Evolutionary conservation across 2,888 invertebrate genomes (phyloP), one percentile per base, ranked within the genome.

Genomic region (Scrobipalpa costella): DNA sequence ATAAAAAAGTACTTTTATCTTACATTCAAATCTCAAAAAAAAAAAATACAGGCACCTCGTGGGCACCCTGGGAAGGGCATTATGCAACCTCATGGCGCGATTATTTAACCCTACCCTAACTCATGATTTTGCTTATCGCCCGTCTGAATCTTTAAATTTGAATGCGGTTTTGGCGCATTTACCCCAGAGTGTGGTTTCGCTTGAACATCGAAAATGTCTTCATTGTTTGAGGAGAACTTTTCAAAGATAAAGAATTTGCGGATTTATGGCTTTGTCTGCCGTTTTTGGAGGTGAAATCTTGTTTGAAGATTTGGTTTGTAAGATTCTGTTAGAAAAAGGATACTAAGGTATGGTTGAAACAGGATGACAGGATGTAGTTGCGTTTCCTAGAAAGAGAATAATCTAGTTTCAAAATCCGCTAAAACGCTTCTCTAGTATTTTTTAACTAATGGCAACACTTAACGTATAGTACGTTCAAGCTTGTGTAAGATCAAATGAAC

Each of bases 61-160:
- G 79, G 83, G 78, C 80, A 80, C 83, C 79, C 79, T 73, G 80
- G 75, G 81, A 77, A 71, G 77, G 78, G 81, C 15, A 90, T 90
- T 90, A 90, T 91, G 90, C 90, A 83, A 81, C 82, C 83, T 86
- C 90, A 90, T 90, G 90, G 83, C 76, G 81, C 80, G 79, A 86
- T 85, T 86, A 85, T 84, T 85, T 85, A 86, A 89, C 89, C 90
- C 88, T 85, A 84, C 82, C 81, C 83, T 84, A 84, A 85, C 83
- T 86, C 88, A 86, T 88, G 90, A 88, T 90, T 90, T 86, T 83
- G 86, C 88, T 89, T 91, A 90, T 90, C 90, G 85, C 73, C 76
- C 79, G 80, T 79, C 76, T 81, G 76, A 78, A 90, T 89, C 89
- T 80, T 73, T 79, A 85, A 88, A 88, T 89, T 89, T 90, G 86